Base-by-base conservation (phyloP, 1,140 invertebrate species). In the Limonius californicus region DNA sequence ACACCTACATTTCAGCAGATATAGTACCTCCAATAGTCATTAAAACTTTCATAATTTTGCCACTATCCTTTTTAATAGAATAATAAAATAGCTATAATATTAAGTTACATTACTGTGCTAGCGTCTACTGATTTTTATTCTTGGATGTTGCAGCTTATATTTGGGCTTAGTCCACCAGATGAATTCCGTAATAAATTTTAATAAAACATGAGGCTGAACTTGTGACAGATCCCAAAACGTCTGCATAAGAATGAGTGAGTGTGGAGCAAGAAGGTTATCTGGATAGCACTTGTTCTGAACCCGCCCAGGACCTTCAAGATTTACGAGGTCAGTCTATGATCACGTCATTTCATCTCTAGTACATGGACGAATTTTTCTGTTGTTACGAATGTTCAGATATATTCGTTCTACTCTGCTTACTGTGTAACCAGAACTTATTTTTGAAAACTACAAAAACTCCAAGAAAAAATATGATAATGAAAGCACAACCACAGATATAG, bases 201-300 rank as follows among this genome's bases (percentile, higher is more conserved):
- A 60, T 60, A 60, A 60, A 60, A 60, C 47, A 54, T 60, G 47
- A 60, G 50, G 23, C 56, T 54, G 55, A 56, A 61, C 30, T 64
- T 63, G 55, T 66, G 67, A 68, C 67, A 67, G 61, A 66, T 69
- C 62, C 64, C 54, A 57, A 69, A 62, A 62, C 62, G 65, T 67
- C 62, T 62, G 62, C 57, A 62, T 63, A 68, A 69, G 68, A 71
- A 68, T 65, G 64, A 70, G 66, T 64, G 54, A 64, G 61, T 68
- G 61, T 58, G 59, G 70, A 64, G 65, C 66, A 68, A 63, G 65
- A 53, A 65, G 70, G 70, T 71, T 71, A 71, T 71, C 70, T 68
- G 70, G 66, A 64, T 66, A 69, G 66, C 68, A 69, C 70, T 71
- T 68, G 70, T 69, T 69, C 64, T 62, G 60, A 68, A 66, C 63